Base-by-base conservation (phyloP, 2,888 invertebrate genomes). In the Lasioglossum morio region DNA sequence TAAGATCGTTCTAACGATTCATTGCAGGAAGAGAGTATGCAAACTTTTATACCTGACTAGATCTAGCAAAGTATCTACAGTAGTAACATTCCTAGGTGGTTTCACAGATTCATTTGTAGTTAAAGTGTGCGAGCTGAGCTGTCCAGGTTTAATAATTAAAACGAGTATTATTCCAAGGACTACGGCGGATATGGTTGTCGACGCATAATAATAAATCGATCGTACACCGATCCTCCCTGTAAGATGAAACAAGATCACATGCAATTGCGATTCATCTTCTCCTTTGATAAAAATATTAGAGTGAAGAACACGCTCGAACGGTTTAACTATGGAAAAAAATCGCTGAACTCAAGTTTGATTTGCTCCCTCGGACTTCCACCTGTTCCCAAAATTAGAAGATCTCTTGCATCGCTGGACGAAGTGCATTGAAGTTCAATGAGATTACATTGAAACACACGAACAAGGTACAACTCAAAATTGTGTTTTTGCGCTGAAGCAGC, bases 161-260 rank as follows among this genome's bases (percentile, higher is more conserved):
- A 97, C 97, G 88, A 98, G 96, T 77, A 97, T 96, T 88, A 98
- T 97, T 14, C 98, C 98, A 86, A 97, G 95, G 57, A 97, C 95
- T 10, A 97, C 97, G 0, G 97, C 97, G 79, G 96, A 95, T 60
- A 97, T 93, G 2, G 97, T 98, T 2, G 97, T 97, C 2, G 96
- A 95, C 87, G 97, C 95, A 94, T 97, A 98, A 94, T 97, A 98
- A 72, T 96, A 95, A 84, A 97, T 96, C 23, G 97, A 97, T 76
- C 97, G 94, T 60, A 96, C 95, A 5, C 97, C 97, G 92, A 98
- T 97, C 91, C 94, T 95, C 86, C 94, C 94, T 94, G 75, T 7
- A 84, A 83, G 40, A 53, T 34, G 14, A 75, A 57, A 72, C 7
- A 34, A 75, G 23, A 72, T 53, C 0, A 66, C 43, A 48, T 48